phyloP scores from a whole-genome alignment of 2,888 invertebrate genomes.

The Autographa pulchrina region DNA sequence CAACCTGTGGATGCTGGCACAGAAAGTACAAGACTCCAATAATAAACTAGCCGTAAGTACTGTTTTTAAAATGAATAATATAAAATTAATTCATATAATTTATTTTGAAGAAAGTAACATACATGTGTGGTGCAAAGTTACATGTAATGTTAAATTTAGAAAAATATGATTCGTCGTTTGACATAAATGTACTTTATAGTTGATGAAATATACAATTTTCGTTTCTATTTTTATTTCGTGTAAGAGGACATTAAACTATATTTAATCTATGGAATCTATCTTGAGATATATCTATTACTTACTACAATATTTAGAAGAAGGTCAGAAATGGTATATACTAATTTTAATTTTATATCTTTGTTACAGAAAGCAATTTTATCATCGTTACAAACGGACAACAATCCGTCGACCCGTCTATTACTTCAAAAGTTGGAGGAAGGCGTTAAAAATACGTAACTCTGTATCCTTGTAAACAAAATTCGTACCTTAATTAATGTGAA shows the following conservation, averaged over 20 bases:
- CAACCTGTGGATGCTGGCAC: constrained; percentile 95
- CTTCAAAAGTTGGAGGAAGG: constrained; percentile 71
- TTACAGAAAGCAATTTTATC: constrained; percentile 79
- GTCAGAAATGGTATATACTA: too few species aligned
- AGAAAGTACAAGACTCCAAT: constrained; percentile 87
- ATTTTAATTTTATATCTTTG: constrained; percentile 43
- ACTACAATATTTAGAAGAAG: too few species aligned
- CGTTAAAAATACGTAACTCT: constrained; percentile 21
- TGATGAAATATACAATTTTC: too few species aligned
- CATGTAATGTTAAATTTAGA: too few species aligned
- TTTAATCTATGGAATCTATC: too few species aligned
- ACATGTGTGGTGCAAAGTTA: too few species aligned
- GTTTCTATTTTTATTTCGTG: too few species aligned
- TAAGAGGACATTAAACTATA: too few species aligned
- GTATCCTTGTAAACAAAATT: background rate
- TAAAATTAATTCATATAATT: background rate
- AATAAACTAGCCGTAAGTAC: constrained; percentile 75
- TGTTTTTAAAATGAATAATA: background rate
- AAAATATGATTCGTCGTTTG: too few species aligned
- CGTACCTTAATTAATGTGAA: background rate
- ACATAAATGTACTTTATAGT: too few species aligned
- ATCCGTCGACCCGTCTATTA: constrained; percentile 66
- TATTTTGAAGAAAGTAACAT: too few species aligned
- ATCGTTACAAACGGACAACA: constrained; percentile 69
- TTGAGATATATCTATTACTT: too few species aligned